These are phyloP conservation scores for Cerastis leucographa DNA, from an alignment of 2,888 invertebrate species.

Conservation along the genomic window DNA sequence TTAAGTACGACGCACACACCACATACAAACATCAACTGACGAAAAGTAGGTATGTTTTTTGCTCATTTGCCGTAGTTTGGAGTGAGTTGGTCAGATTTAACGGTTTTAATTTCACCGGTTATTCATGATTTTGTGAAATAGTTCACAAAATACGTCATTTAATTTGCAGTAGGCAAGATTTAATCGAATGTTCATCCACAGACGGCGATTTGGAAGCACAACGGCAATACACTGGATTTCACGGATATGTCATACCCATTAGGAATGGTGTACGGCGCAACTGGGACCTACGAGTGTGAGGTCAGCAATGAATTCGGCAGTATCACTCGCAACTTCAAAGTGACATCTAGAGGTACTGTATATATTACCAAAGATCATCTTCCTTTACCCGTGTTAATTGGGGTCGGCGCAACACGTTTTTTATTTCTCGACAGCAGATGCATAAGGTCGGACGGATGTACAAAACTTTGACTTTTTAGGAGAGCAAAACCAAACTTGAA, in stretches of 20 bases:
- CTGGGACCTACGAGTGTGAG: constrained; percentile 75
- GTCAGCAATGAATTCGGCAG: constrained; percentile 75
- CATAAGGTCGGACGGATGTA: too few relatives aligned
- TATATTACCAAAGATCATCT: not conserved
- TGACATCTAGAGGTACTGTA: constrained; percentile 70
- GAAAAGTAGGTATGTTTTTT: too few relatives aligned
- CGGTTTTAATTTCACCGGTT: not conserved
- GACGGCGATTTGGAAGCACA: constrained; percentile 73
- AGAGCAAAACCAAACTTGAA: too few relatives aligned
- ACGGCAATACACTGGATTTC: constrained; percentile 64
- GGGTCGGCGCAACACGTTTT: not conserved
- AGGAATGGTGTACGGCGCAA: constrained; percentile 64
- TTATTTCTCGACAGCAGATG: not conserved
- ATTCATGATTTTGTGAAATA: not conserved
- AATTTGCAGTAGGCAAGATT: not conserved
- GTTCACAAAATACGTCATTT: not conserved
- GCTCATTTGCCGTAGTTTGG: too few relatives aligned
- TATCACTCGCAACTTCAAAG: constrained; percentile 70
- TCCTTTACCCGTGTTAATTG: not conserved
- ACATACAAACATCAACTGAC: too few relatives aligned
- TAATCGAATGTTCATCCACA: constrained; percentile 45
- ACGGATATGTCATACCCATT: constrained; percentile 61
- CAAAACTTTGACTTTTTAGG: too few relatives aligned
- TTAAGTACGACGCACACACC: too few relatives aligned
- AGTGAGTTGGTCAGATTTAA: not conserved